Evolutionary conservation across 1,140 invertebrate genomes (phyloP), one percentile per base, ranked within the genome.

Genomic region (Diorhabda elongata): DNA sequence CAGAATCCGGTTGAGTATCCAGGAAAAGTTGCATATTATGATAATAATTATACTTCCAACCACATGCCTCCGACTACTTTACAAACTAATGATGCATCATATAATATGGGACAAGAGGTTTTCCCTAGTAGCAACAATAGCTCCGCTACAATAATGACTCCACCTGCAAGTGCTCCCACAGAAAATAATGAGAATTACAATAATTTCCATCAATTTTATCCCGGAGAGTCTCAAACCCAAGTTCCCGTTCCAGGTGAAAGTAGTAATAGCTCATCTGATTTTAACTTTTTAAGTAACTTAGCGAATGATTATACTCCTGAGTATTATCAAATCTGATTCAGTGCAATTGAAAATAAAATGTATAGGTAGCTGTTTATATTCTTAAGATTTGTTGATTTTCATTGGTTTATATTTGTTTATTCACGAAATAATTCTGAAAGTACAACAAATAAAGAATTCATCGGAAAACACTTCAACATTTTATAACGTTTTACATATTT

Each of bases 261-360:
- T 81, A 93, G 91, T 73, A 94, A 94, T 77, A 93, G 91, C 76
- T 94, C 92, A 2, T 94, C 93, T 5, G 94, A 96, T 78, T 95
- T 96, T 80, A 95, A 95, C 80, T 96, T 96, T 76, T 85, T 96
- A 57, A 94, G 92, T 76, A 95, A 93, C 78, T 84, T 96, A 74
- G 92, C 93, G 64, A 95, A 94, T 81, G 93, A 95, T 76, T 95
- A 95, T 79, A 92, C 91, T 2, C 93, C 93, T 0, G 94, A 96
- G 80, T 96, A 96, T 80, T 95, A 95, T 83, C 91, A 92, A 81
- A 90, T 94, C 82, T 90, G 88, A 80, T 79, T 75, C 60, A 75
- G 77, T 78, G 76, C 73, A 77, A 78, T 78, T 57, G 70, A 67
- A 65, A 68, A 72, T 58, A 26, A 4, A 52, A 52, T 52, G 47